These are phyloP conservation scores for Chironomus riparius DNA, from an alignment of 2,888 invertebrate genomes.

Conservation along the genomic window DNA sequence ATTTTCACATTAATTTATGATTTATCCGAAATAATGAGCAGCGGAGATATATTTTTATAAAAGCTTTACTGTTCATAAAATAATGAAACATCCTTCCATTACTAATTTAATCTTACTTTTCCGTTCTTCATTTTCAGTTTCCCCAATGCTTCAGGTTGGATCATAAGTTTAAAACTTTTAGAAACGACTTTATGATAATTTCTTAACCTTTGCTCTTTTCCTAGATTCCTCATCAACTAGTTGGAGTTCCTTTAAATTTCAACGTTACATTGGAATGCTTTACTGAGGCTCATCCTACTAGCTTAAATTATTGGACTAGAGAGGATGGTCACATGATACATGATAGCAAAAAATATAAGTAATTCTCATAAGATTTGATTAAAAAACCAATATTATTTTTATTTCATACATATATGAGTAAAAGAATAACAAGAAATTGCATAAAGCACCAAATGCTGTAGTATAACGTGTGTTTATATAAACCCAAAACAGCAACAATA, in stretches of 20 bases:
- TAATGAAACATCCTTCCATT: not conserved
- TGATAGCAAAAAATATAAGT: slow-evolving; percentile 69
- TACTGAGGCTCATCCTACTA: slow-evolving; percentile 84
- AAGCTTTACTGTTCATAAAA: not conserved
- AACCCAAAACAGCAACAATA: not conserved
- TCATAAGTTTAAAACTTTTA: not conserved
- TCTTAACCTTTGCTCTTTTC: not conserved
- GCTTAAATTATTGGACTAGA: slow-evolving; percentile 82
- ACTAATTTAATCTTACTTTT: not conserved
- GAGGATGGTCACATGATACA: slow-evolving; percentile 85
- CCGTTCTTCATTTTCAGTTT: not conserved
- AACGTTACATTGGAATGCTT: slow-evolving; percentile 80
- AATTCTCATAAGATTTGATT: not conserved
- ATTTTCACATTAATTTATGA: too few relatives aligned
- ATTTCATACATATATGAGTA: too few relatives aligned
- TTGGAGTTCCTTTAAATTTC: slow-evolving; percentile 73
- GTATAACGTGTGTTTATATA: too few relatives aligned
- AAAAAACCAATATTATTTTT: too few relatives aligned
- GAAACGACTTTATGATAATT: not conserved
- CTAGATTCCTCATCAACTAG: slow-evolving; percentile 74
- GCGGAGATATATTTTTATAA: not conserved
- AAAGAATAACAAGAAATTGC: too few relatives aligned
- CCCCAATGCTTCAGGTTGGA: slow-evolving; percentile 5
- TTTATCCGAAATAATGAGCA: too few relatives aligned
- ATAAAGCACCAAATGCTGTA: too few relatives aligned